A percentile compares a stretch with the other conserved stretches of the same genome.
Evolutionary conservation across 92 coral and sea anemone genomes (phyloP).

Genomic region (Porites evermanni): DNA sequence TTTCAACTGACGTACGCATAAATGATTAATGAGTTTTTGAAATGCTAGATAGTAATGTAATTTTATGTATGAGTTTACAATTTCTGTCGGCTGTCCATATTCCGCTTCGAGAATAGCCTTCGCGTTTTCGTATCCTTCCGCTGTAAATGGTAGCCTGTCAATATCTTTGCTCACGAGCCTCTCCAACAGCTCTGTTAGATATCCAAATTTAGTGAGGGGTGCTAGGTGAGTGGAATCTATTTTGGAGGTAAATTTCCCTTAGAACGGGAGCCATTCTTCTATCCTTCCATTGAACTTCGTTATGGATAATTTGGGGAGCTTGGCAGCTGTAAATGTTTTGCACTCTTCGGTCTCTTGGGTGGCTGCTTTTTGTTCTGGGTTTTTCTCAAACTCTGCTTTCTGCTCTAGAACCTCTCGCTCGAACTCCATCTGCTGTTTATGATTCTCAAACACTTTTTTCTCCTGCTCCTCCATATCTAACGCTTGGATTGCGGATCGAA

Average conservation of each 20-base stretch:
- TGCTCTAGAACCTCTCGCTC: constrained; percentile 61
- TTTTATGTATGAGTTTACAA: constrained; percentile 54
- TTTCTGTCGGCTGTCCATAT: constrained; percentile 62
- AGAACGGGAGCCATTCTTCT: constrained; percentile 66
- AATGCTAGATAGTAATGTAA: no score
- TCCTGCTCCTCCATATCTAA: constrained; percentile 36
- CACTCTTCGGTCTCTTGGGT: neutral
- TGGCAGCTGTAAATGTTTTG: constrained; percentile 39
- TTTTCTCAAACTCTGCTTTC: constrained; percentile 58
- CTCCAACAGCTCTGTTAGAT: constrained; percentile 66
- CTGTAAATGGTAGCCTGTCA: constrained; percentile 72
- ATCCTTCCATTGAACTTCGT: constrained; percentile 65
- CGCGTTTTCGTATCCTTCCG: constrained; percentile 61
- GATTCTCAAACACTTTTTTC: constrained; percentile 42
- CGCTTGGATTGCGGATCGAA: constrained; percentile 23
- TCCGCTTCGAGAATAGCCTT: constrained; percentile 69
- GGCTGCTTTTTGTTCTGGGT: constrained; percentile 26
- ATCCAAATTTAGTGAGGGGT: constrained; percentile 63
- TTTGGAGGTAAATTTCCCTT: constrained; percentile 30
- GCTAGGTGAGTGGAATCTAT: constrained; percentile 27
- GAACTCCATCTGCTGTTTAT: constrained; percentile 58
- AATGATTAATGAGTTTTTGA: no score
- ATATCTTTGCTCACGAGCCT: constrained; percentile 46
- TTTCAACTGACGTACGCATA: no score
- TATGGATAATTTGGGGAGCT: constrained; percentile 70